These are phyloP conservation scores for Lemur catta DNA, from an alignment of 2,797 vertebrate genomes.

Conservation along the genomic window DNA sequence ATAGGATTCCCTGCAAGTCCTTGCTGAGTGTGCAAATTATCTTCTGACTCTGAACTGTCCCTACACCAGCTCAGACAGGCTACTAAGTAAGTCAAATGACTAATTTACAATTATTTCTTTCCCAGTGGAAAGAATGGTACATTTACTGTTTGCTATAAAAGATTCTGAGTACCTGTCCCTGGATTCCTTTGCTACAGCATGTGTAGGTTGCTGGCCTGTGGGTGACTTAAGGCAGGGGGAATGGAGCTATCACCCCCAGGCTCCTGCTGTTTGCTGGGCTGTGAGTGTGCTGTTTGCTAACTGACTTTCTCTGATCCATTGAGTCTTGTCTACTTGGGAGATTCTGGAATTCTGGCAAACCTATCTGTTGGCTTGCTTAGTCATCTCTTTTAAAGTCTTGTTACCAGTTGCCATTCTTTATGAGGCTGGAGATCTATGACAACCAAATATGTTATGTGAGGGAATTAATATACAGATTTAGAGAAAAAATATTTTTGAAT, in stretches of 20 bases:
- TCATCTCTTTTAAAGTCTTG: background rate
- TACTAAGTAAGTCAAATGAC: background rate
- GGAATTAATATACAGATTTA: background rate
- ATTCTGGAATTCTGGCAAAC: background rate
- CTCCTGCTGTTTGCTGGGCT: background rate
- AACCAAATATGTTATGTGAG: background rate
- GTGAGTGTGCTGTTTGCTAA: no score
- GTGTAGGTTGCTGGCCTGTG: background rate
- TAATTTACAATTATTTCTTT: background rate
- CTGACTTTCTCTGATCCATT: background rate
- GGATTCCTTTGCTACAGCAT: background rate
- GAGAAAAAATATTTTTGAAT: background rate
- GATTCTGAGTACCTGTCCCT: background rate
- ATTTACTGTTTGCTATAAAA: background rate
- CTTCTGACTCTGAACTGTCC: background rate
- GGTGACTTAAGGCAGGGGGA: background rate
- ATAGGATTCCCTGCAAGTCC: background rate
- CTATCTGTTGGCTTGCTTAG: background rate
- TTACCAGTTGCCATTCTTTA: background rate
- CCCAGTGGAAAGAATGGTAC: background rate
- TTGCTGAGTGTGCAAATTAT: background rate
- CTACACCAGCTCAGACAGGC: background rate
- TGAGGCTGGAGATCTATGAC: background rate
- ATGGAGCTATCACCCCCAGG: rapidly evolving
- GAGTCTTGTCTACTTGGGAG: background rate